A percentile compares a stretch with the other conserved stretches of the same genome.
These are phyloP conservation scores for Oreochromis niloticus DNA, from an alignment of 2,113 vertebrate genomes.

Conservation along the genomic window DNA sequence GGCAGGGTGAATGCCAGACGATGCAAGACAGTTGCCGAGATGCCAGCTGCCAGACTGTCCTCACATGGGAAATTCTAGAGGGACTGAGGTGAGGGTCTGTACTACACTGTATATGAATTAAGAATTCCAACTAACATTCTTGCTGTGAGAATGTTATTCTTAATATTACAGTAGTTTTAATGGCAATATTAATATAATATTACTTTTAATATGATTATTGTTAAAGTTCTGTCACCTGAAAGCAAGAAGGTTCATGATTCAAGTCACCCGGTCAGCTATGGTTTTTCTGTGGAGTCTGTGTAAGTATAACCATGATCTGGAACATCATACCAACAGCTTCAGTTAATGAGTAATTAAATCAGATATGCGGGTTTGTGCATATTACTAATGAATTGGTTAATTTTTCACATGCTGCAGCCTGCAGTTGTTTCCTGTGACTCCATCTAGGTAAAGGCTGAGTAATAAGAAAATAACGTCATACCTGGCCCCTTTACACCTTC, in stretches of 20 bases:
- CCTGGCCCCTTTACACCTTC: background rate
- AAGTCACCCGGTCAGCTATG: background rate
- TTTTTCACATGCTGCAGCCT: background rate
- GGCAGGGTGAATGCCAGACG: conserved; percentile 23
- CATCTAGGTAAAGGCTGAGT: background rate
- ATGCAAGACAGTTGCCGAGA: conserved; percentile 3
- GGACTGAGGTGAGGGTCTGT: background rate
- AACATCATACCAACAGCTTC: background rate
- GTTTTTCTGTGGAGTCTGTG: background rate
- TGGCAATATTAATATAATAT: background rate
- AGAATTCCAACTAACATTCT: background rate
- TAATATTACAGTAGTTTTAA: background rate
- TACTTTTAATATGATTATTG: background rate
- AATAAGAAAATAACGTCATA: background rate
- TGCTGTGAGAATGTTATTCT: background rate
- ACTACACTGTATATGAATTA: background rate
- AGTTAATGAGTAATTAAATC: background rate
- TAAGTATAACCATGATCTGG: background rate
- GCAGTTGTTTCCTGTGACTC: background rate
- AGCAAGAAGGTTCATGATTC: background rate
- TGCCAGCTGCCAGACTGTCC: conserved; percentile 1
- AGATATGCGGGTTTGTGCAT: background rate
- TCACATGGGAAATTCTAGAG: background rate
- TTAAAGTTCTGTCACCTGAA: background rate
- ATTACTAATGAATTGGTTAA: background rate